Evolutionary conservation across 2,113 vertebrate genomes (phyloP), one percentile per base, ranked within the genome.

Genomic region (Cyphomyrus discorhynchus): DNA sequence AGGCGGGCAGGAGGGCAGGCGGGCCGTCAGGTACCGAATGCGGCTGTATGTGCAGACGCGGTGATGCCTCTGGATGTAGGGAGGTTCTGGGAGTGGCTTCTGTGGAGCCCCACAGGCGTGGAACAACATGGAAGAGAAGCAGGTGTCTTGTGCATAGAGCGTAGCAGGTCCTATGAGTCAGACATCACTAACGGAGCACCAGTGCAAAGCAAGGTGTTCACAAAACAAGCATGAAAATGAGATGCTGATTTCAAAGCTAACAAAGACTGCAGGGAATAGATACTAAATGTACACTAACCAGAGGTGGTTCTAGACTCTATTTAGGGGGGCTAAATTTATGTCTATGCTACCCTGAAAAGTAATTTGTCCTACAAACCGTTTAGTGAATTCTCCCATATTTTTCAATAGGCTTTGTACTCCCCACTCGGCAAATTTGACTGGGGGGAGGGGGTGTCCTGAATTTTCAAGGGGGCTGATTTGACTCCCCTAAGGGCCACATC

Each of bases 1-100:
- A 47, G 95, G 92, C 84, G 56, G 93, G 92, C 95, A 96, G 91
- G 94, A 94, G 0, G 95, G 94, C 92, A 96, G 93, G 5, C 93
- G 94, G 35, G 91, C 94, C 0, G 91, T 96, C 91, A 94, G 91
- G 90, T 95, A 92, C 35, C 93, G 94, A 39, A 87, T 92, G 0
- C 92, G 94, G 8, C 93, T 94, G 92, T 96, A 96, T 0, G 94
- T 96, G 89, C 95, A 96, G 70, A 96, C 95, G 0, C 92, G 92
- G 90, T 96, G 95, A 82, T 96, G 94, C 1, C 94, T 92, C 90
- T 95, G 94, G 92, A 96, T 93, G 90, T 92, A 95, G 1, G 94
- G 95, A 0, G 94, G 93, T 11, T 96, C 94, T 0, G 90, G 94
- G 3, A 95, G 85, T 1, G 94, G 95, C 90, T 92, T 95, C 96